Evolutionary conservation across 2,888 invertebrate species (phyloP).

Genomic region (Stenurella melanura): DNA sequence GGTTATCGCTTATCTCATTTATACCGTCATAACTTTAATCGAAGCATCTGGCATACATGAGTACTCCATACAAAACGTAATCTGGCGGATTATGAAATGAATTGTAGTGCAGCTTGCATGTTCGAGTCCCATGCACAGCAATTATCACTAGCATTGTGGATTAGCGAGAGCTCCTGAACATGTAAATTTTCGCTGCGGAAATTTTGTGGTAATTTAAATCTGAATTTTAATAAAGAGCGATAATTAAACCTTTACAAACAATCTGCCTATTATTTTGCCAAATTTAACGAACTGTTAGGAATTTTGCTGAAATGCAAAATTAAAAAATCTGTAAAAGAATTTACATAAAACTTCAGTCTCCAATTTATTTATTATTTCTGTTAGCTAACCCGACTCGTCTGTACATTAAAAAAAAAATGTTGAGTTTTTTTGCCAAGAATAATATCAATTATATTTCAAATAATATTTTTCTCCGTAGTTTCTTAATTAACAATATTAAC

Average conservation of each 20-base stretch:
- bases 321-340: too few relatives aligned
- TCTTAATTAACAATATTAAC: too few relatives aligned
- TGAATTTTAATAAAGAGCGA: not conserved
- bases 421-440: too few relatives aligned
- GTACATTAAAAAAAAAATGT: too few relatives aligned
- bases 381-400: too few relatives aligned
- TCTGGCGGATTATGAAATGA: not conserved
- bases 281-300: not conserved
- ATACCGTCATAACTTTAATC: not conserved
- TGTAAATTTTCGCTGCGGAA: not conserved
- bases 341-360: too few relatives aligned
- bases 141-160: not conserved
- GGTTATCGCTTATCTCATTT: not conserved
- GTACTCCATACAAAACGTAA: not conserved
- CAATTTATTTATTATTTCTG: too few relatives aligned
- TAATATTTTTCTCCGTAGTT: too few relatives aligned
- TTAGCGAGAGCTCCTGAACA: not conserved
- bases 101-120: not conserved
- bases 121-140: not conserved
- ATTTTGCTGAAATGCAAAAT: too few relatives aligned
- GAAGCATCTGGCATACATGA: not conserved
- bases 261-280: not conserved
- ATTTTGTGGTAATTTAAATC: not conserved
- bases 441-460: too few relatives aligned
- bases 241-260: not conserved